These are phyloP conservation scores for Capreolus pygargus DNA, from an alignment of 2,113 vertebrate species.

Conservation along the genomic window DNA sequence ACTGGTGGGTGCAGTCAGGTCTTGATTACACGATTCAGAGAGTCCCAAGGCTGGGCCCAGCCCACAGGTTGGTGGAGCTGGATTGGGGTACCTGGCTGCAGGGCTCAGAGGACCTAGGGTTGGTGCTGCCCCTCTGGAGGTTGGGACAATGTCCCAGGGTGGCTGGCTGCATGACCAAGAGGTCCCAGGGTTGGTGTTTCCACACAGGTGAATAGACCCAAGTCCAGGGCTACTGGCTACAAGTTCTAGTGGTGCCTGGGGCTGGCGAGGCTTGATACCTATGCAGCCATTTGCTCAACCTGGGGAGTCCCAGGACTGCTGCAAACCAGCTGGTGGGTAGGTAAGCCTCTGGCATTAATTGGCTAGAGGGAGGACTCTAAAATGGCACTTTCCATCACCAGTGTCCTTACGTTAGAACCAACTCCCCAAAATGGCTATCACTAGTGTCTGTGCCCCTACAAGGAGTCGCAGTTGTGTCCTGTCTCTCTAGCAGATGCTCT, in stretches of 20 bases:
- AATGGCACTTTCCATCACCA: neutral
- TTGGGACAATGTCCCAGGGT: neutral
- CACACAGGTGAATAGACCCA: neutral
- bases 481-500: neutral
- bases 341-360: neutral
- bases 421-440: neutral
- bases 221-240: neutral
- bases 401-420: neutral
- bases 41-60: neutral
- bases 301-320: neutral
- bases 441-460: neutral
- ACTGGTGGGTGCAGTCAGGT: neutral
- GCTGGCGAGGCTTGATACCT: neutral
- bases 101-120: neutral
- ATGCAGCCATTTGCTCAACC: neutral
- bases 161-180: neutral
- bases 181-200: neutral
- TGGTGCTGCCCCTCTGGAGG: neutral
- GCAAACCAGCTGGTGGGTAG: neutral
- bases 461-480: neutral
- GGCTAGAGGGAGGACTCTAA: neutral
- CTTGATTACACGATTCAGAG: neutral
- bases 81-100: neutral
- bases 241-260: neutral
- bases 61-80: neutral